Evolutionary conservation across 2,113 vertebrate genomes (phyloP), one percentile per base, ranked within the genome.

Genomic region (Procavia capensis): DNA sequence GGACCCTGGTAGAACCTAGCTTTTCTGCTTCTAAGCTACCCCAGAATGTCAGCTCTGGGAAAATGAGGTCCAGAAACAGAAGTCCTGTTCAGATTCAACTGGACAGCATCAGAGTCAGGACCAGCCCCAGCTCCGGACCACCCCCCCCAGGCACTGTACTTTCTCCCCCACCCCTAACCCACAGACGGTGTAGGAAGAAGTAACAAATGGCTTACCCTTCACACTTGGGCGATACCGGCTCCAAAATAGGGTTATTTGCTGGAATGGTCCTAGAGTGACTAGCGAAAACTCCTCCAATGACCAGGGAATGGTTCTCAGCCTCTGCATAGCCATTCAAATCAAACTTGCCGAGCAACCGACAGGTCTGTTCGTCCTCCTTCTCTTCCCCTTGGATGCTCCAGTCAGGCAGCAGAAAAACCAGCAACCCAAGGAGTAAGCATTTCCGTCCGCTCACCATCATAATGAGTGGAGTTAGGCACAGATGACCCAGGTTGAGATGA

Each of bases 231-330:
- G 99, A 99, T 19, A 97, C 95, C 0, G 99, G 98, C n/a, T 98
- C 85, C 27, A 97, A 97, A 75, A 98, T 98, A 94, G 98, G 99
- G 82, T 98, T 91, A 31, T 98, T 97, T n/a, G 68, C 96, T 19
- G 98, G 98, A 36, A 97, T 97, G 25, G 98, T 97, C 14, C 98
- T 98, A 54, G 96, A 98, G 84, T 99, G 98, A 50, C 99, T 98
- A 1, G 99, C 98, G 95, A 99, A 99, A 98, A 99, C 98, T 20
- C 99, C 99, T 61, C 99, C 98, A 4, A 99, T 87, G 1, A 99
- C 98, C 1, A 99, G 98, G 63, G 97, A 98, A 83, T 98, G 99
- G 93, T 99, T 99, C 63, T 98, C 97, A 24, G 98, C 97, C 22
- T 99, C 92, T 92, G 99, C 98, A 95, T 99, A 99, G 29, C 98